Percentiles rank a stretch among this genome's conserved stretches.
These are phyloP conservation scores for Decapterus maruadsi DNA, from an alignment of 2,797 vertebrate genomes.

Conservation along the genomic window DNA sequence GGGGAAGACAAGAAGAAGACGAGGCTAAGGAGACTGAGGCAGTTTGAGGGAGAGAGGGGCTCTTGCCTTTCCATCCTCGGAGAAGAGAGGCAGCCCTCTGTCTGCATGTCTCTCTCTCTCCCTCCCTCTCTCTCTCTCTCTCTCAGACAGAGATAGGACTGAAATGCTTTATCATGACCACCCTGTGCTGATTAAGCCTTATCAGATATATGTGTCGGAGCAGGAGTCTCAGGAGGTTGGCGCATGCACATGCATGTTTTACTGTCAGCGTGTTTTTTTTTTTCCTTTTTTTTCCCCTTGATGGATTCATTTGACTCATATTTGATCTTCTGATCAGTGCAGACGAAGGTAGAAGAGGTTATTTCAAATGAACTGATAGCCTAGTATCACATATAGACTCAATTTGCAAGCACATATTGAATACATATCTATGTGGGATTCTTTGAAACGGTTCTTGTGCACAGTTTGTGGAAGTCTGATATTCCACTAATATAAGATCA, in stretches of 20 bases:
- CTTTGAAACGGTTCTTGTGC: constrained; percentile 7
- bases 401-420: constrained; percentile 16
- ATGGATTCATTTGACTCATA: constrained; percentile 49
- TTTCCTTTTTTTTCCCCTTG: not conserved
- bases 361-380: constrained; percentile 52
- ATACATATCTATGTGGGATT: constrained; percentile 14
- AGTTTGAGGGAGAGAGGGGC: constrained; percentile 37
- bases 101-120: constrained; percentile 14
- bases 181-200: constrained; percentile 80
- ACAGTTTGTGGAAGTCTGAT: not conserved
- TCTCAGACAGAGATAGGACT: constrained; percentile 74
- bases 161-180: constrained; percentile 84
- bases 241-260: constrained; percentile 69
- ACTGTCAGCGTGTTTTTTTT: constrained; percentile 46
- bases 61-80: constrained; percentile 43
- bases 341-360: constrained; percentile 27
- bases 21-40: constrained; percentile 47
- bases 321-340: constrained; percentile 52
- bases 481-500: not conserved
- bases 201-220: constrained; percentile 77
- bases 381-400: constrained; percentile 15
- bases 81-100: constrained; percentile 45
- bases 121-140: constrained; percentile 27
- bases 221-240: constrained; percentile 70
- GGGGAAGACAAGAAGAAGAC: constrained; percentile 32